Percentiles rank a stretch among this genome's conserved stretches.
These are phyloP conservation scores for Malurus elegans DNA, from an alignment of 2,113 vertebrate species.

Conservation along the genomic window DNA sequence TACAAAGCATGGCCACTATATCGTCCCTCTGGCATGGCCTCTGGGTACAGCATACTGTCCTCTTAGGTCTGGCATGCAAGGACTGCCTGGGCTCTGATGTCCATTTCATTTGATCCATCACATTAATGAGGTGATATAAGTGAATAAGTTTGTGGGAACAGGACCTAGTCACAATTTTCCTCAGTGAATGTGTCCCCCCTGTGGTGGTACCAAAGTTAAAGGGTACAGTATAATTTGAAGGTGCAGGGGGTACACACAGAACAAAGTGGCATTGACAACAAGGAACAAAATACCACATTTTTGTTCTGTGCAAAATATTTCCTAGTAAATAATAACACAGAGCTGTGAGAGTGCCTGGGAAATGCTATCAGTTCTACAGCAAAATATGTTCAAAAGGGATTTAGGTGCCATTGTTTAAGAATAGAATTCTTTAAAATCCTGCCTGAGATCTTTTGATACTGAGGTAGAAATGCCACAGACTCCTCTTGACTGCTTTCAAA, in stretches of 20 bases:
- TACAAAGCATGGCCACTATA: background rate
- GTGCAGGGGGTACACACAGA: background rate
- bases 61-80: background rate
- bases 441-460: background rate
- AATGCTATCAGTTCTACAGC: background rate
- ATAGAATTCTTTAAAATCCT: background rate
- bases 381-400: background rate
- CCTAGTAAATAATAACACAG: background rate
- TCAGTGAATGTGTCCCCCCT: background rate
- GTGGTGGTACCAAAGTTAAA: background rate
- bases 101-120: background rate
- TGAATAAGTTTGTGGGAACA: background rate
- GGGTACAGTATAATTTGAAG: background rate
- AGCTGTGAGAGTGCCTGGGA: background rate
- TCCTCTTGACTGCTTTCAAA: background rate
- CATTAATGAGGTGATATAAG: background rate
- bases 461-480: background rate
- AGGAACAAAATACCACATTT: background rate
- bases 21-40: background rate
- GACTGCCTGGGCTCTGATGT: background rate
- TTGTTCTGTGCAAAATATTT: background rate
- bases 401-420: background rate
- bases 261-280: background rate
- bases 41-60: background rate
- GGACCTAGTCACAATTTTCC: background rate